phyloP scores from a whole-genome alignment of 1,140 invertebrate species.

The Penaeus vannamei region DNA sequence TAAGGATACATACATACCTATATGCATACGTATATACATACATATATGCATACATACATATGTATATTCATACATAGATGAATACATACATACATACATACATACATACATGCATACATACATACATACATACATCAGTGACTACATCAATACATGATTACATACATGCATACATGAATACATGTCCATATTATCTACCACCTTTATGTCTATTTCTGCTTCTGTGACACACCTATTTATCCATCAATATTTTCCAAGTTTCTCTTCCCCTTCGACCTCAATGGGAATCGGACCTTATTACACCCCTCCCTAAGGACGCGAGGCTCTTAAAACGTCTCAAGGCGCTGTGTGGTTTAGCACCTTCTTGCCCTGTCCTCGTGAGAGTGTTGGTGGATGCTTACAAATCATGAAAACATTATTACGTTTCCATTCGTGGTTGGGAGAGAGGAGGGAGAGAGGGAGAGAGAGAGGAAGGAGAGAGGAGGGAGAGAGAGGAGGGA shows the following conservation, averaged over 20 bases:
- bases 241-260: too few species aligned
- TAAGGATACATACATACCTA: neutral
- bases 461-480: neutral
- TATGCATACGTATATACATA: too few species aligned
- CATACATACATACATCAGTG: neutral
- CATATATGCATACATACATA: neutral
- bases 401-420: conserved; percentile 49
- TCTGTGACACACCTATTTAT: too few species aligned
- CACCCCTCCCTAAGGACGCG: neutral
- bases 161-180: neutral
- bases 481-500: neutral
- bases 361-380: neutral
- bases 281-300: neutral
- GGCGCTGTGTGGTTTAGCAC: neutral
- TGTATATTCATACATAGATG: neutral
- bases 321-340: neutral
- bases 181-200: neutral
- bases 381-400: conserved; percentile 32
- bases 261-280: neutral
- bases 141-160: neutral
- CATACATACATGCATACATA: neutral
- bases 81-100: conserved; percentile 31
- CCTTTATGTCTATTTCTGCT: too few species aligned
- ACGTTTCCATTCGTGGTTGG: neutral
- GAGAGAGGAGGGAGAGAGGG: neutral